Percentiles rank a stretch among this genome's conserved stretches.
phyloP scores from a whole-genome alignment of 1,140 invertebrate species.

The Danaus plexippus region DNA sequence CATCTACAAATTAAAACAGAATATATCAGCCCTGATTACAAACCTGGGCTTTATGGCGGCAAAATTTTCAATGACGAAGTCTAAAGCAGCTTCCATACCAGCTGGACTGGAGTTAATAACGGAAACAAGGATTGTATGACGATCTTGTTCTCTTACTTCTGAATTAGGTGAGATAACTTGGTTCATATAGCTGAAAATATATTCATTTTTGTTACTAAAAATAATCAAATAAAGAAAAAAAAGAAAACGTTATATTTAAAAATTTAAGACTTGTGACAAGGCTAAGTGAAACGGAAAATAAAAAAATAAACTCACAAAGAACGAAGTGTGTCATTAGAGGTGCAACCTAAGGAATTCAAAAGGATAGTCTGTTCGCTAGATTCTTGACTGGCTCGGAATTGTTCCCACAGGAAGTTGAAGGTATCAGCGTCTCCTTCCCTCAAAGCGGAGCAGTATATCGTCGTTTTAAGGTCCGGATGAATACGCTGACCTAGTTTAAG shows the following conservation, averaged over 20 bases:
- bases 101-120: slow-evolving; percentile 51
- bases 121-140: slow-evolving; percentile 49
- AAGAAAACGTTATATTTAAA: neutral
- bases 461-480: slow-evolving; percentile 53
- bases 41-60: slow-evolving; percentile 50
- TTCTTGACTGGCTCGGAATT: slow-evolving; percentile 61
- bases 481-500: slow-evolving; percentile 25
- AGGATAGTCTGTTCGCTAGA: slow-evolving; percentile 73
- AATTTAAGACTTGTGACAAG: neutral
- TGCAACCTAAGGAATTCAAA: slow-evolving; percentile 74
- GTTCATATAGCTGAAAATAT: slow-evolving; percentile 42
- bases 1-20: neutral
- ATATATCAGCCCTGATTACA: slow-evolving; percentile 1
- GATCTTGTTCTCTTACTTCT: slow-evolving; percentile 50
- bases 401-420: slow-evolving; percentile 71
- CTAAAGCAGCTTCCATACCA: slow-evolving; percentile 48
- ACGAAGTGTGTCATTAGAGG: slow-evolving; percentile 51
- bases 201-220: too few species aligned
- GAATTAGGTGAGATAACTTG: slow-evolving; percentile 47
- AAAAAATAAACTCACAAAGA: slow-evolving; percentile 38
- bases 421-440: slow-evolving; percentile 64
- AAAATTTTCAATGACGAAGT: slow-evolving; percentile 58
- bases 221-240: slow-evolving; percentile 4
- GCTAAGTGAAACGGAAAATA: neutral
- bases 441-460: slow-evolving; percentile 73